These are phyloP conservation scores for Dasysyrphus tricinctus DNA, from an alignment of 2,888 invertebrate genomes.

Conservation along the genomic window DNA sequence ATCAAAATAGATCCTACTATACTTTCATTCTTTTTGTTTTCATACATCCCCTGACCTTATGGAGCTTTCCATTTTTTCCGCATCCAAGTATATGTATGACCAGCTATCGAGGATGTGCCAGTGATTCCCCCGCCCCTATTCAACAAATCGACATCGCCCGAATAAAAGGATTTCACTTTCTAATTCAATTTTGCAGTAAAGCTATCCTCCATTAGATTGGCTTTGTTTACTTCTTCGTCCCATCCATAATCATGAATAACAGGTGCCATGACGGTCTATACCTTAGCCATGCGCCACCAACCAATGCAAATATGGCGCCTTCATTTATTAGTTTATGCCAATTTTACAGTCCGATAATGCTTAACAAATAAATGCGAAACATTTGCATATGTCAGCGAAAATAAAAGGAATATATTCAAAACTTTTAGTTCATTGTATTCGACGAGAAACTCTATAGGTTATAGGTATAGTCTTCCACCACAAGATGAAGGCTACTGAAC, in stretches of 20 bases:
- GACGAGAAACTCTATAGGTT: background rate
- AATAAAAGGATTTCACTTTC: slow-evolving; percentile 75
- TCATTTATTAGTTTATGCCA: slow-evolving; percentile 75
- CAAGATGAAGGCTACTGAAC: slow-evolving; percentile 22
- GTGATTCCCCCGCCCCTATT: background rate
- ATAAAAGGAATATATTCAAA: slow-evolving; percentile 42
- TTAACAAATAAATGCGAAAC: slow-evolving; percentile 72
- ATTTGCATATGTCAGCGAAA: slow-evolving; percentile 72
- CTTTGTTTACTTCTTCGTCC: slow-evolving; percentile 40
- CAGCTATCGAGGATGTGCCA: slow-evolving; percentile 17
- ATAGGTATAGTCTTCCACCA: background rate
- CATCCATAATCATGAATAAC: slow-evolving; percentile 25
- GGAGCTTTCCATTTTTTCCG: slow-evolving; percentile 18
- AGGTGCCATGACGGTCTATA: slow-evolving; percentile 29
- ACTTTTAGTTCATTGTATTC: slow-evolving; percentile 62
- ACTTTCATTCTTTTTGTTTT: slow-evolving; percentile 18
- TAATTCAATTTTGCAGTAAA: slow-evolving; percentile 56
- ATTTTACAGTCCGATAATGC: slow-evolving; percentile 72
- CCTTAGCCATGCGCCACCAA: too few relatives aligned
- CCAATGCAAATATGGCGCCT: slow-evolving; percentile 73
- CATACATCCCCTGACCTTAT: slow-evolving; percentile 3
- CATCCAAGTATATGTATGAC: background rate
- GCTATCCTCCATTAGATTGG: slow-evolving; percentile 23
- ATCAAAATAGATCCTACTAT: background rate
- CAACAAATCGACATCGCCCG: slow-evolving; percentile 20